phyloP scores from a whole-genome alignment of 2,797 vertebrate genomes.

The Psittacula derbiana region DNA sequence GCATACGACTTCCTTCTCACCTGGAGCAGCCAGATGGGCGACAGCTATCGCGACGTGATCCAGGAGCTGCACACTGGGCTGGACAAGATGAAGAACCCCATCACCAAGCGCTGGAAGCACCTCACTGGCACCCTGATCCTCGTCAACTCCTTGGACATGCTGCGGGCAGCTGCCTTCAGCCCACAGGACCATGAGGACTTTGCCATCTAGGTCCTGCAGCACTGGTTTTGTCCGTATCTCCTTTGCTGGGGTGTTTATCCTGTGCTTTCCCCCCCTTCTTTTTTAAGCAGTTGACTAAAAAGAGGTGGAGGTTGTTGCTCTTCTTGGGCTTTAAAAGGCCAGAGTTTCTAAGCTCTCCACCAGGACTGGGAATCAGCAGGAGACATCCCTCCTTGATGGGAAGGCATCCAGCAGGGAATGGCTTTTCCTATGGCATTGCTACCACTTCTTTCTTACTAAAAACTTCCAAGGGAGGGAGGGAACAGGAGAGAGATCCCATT shows the following conservation, averaged over 20 bases:
- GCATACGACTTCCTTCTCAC: conserved; percentile 95
- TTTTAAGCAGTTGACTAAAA: background rate
- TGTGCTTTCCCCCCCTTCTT: rapidly evolving
- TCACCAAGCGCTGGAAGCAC: conserved; percentile 96
- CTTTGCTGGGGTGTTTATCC: background rate
- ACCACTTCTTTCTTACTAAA: conserved; percentile 30
- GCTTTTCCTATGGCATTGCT: background rate
- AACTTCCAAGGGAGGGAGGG: background rate
- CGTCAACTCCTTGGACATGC: conserved; percentile 90
- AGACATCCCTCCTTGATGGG: background rate
- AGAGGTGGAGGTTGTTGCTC: background rate
- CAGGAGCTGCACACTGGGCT: conserved; percentile 93
- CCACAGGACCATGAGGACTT: conserved; percentile 86
- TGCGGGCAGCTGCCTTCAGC: conserved; percentile 90
- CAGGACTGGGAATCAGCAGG: background rate
- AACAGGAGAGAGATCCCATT: background rate
- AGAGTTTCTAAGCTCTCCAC: conserved; percentile 4
- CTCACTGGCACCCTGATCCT: conserved; percentile 93
- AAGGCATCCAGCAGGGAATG: background rate
- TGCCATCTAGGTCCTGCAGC: conserved; percentile 75
- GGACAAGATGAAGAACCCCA: conserved; percentile 96
- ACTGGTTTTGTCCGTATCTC: background rate
- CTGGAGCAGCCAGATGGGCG: conserved; percentile 93
- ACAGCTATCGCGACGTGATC: conserved; percentile 95
- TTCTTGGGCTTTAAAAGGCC: background rate